phyloP scores from a whole-genome alignment of 2,888 invertebrate species.

The Sphaerophoria rueppellii region DNA sequence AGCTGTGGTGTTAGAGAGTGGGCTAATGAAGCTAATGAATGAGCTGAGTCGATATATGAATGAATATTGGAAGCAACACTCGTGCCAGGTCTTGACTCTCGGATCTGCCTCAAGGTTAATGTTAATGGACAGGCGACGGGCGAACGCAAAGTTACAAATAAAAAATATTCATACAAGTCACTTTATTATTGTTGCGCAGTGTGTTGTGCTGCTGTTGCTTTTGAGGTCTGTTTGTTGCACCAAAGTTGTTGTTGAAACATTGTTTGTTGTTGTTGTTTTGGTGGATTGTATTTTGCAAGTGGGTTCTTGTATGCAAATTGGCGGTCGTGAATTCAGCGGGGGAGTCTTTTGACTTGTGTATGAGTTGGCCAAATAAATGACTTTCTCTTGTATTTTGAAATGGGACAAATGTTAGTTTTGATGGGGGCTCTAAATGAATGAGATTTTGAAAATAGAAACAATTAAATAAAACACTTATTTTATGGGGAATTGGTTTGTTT shows the following conservation, averaged over 20 bases:
- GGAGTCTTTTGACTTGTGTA: constrained; percentile 23
- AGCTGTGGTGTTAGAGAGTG: constrained; percentile 34
- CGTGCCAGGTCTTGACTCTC: constrained; percentile 59
- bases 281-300: constrained; percentile 57
- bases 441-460: not conserved
- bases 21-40: constrained; percentile 73
- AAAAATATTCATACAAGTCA: constrained; percentile 45
- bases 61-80: constrained; percentile 70
- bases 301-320: constrained; percentile 61
- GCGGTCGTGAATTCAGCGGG: constrained; percentile 30
- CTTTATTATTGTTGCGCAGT: constrained; percentile 21
- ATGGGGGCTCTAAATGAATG: not conserved
- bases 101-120: constrained; percentile 66
- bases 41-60: constrained; percentile 64
- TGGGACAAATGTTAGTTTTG: not conserved
- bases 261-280: constrained; percentile 8
- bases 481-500: too few relatives aligned
- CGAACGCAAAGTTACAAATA: constrained; percentile 42
- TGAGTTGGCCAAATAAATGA: constrained; percentile 31
- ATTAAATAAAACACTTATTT: not conserved
- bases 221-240: constrained; percentile 21
- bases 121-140: constrained; percentile 55
- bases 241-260: constrained; percentile 45
- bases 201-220: constrained; percentile 19
- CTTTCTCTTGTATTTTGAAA: constrained; percentile 29